A percentile compares a stretch with the other conserved stretches of the same genome.
Conservation (phyloP, 1,140 invertebrate genomes). For the Meteorus sp. region DNA sequence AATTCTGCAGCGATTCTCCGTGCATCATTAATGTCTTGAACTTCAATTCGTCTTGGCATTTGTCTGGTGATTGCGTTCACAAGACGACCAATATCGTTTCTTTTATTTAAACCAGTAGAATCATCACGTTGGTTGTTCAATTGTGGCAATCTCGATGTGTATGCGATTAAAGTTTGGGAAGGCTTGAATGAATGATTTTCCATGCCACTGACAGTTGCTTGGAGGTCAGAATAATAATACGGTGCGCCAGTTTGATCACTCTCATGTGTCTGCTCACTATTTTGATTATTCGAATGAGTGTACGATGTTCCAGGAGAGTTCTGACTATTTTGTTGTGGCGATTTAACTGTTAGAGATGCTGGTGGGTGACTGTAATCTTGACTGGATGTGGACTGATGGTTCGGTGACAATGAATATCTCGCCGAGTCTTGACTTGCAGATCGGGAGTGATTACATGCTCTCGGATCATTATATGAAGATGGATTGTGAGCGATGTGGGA, state of each 20-base stretch:
- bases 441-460: constrained; percentile 36
- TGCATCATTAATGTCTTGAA: constrained; percentile 55
- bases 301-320: constrained; percentile 6
- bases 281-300: not conserved
- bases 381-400: constrained; percentile 44
- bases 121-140: constrained; percentile 72
- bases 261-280: constrained; percentile 24
- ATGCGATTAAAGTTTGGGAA: constrained; percentile 31
- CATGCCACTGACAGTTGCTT: constrained; percentile 28
- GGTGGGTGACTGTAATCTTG: constrained; percentile 39
- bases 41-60: constrained; percentile 47
- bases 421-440: constrained; percentile 45
- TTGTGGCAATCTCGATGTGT: constrained; percentile 50
- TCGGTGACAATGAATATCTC: constrained; percentile 35
- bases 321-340: not conserved
- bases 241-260: constrained; percentile 63
- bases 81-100: constrained; percentile 74
- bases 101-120: constrained; percentile 62
- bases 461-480: constrained; percentile 22
- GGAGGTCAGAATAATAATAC: constrained; percentile 86
- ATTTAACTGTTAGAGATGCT: constrained; percentile 23
- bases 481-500: constrained; percentile 1
- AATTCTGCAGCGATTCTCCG: constrained; percentile 65
- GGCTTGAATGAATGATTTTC: constrained; percentile 37
- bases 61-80: constrained; percentile 70